These are phyloP conservation scores for Camelus dromedarius DNA, from an alignment of 2,113 vertebrate genomes.

Conservation along the genomic window DNA sequence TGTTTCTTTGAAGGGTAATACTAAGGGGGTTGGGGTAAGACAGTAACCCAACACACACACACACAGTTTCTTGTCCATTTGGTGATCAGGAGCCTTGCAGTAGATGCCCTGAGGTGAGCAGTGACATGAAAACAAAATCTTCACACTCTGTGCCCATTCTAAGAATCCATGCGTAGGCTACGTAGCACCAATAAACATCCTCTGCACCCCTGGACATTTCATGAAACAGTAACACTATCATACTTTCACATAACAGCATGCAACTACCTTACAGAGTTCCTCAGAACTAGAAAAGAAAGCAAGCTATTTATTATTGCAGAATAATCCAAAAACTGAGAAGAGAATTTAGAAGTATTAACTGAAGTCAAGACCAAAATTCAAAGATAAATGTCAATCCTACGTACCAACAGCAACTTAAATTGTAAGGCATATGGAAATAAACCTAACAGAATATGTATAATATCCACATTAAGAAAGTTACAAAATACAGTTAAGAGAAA, in stretches of 20 bases:
- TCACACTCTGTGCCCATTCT: neutral
- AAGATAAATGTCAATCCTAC: neutral
- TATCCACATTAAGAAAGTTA: neutral
- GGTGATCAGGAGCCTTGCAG: neutral
- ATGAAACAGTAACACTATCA: neutral
- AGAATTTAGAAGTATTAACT: neutral
- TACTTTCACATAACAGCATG: neutral
- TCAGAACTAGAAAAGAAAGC: neutral
- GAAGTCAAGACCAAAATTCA: conserved; percentile 17
- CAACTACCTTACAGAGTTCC: neutral
- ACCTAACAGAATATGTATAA: neutral
- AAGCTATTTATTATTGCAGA: neutral
- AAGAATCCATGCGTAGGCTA: neutral
- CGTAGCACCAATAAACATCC: too few species aligned
- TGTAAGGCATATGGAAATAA: neutral
- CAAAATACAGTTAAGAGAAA: neutral
- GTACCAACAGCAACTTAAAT: neutral
- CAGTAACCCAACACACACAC: neutral
- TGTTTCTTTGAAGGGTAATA: too few species aligned
- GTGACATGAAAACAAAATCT: neutral
- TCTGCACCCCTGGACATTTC: neutral
- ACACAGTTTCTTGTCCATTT: neutral
- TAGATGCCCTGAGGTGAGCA: neutral
- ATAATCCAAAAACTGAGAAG: neutral
- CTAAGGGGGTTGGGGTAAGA: neutral